Base-by-base conservation (phyloP, 2,888 invertebrate genomes). In the Noctua janthe region DNA sequence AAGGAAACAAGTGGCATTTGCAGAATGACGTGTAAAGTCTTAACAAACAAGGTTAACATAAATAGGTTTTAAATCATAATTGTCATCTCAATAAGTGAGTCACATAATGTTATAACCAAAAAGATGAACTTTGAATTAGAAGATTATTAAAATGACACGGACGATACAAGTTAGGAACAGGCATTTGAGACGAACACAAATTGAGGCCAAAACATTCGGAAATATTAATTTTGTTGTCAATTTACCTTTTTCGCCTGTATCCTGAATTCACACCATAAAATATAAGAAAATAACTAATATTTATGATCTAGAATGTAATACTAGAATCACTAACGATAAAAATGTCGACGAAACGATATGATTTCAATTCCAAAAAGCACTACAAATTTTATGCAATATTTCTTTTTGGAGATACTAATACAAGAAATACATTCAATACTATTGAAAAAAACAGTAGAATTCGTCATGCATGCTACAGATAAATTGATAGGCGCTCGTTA, bases 221-320 rank as follows among this genome's bases (percentile, higher is more conserved):
- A 70, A 15, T 74, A 82, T 80, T 80, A 82, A 81, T 79, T 81
- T 81, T 73, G 67, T 23, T 82, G 39, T 70, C 70, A 80, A 88
- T 89, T 89, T 89, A 89, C 89, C 89, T 89, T 89, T 71, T 78
- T 79, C 78, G 69, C 82, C 78, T 78, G 81, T 87, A 78, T 90
- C 90, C 81, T 81, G 79, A 80, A 67, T 81, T 82, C 80, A 82
- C 90, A 90, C 83, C 51, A 80, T 66, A 74, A 80, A 56, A 81
- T 35, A 67, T 77, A 51, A 71, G 3, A 69, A 71, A 59, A 79
- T 47, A 7, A 15, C 43, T 10, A 62, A 29, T 8, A 29, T 66
- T 39, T 54, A 23, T 15, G 56, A 39, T 67, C 67, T 17, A 47
- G 15, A 4, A n/a, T 69, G 8, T n/a, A 47, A n/a, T 15, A 69